phyloP scores from a whole-genome alignment of 2,113 vertebrate species.

The Silurus glanis region DNA sequence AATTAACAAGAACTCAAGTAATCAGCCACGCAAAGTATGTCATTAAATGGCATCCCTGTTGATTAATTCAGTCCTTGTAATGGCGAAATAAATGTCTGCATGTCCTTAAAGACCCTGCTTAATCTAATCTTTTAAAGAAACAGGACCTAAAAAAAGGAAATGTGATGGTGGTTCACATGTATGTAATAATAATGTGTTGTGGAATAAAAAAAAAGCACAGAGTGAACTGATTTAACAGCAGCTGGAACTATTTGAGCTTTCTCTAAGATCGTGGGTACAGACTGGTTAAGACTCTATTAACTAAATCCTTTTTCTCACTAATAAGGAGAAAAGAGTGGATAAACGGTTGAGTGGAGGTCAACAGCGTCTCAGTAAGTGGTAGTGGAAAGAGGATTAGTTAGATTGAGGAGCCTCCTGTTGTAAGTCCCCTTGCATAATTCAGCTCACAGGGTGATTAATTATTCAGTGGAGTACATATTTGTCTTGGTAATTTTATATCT shows the following conservation, averaged over 20 bases:
- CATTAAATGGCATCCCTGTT: constrained; percentile 83
- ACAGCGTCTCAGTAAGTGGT: constrained; percentile 61
- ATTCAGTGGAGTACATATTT: constrained; percentile 75
- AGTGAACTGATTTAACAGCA: constrained; percentile 9
- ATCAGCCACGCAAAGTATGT: constrained; percentile 81
- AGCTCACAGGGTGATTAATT: constrained; percentile 71
- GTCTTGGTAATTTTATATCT: constrained; percentile 76
- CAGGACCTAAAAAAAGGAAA: constrained; percentile 41
- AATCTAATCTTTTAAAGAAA: constrained; percentile 80
- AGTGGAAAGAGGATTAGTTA: constrained; percentile 66
- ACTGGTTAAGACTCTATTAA: constrained; percentile 50
- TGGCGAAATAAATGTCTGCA: constrained; percentile 75
- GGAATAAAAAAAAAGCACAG: background rate
- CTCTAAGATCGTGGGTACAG: constrained; percentile 9
- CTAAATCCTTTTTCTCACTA: constrained; percentile 55
- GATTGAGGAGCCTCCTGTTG: constrained; percentile 63
- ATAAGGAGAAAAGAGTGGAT: constrained; percentile 60
- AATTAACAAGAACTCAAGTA: constrained; percentile 87
- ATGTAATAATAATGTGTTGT: constrained; percentile 3
- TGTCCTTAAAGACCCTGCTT: constrained; percentile 80
- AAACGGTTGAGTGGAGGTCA: constrained; percentile 54
- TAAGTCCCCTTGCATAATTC: constrained; percentile 75
- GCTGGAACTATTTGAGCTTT: background rate
- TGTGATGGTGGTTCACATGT: background rate
- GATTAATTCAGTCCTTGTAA: constrained; percentile 86